phyloP scores from a whole-genome alignment of 2,888 invertebrate species.

The Philaethria dido region DNA sequence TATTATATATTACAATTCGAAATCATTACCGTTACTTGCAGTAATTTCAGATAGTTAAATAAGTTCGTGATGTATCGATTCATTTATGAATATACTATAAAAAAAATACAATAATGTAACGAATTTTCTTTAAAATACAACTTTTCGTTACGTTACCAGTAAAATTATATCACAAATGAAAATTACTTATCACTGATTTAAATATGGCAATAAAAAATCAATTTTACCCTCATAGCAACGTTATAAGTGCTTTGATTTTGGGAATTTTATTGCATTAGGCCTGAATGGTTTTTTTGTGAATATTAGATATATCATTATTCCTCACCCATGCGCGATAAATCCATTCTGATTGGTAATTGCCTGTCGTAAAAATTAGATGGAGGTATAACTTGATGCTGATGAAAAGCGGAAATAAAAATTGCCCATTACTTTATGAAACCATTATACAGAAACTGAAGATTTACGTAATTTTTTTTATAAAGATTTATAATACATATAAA shows the following conservation, averaged over 20 bases:
- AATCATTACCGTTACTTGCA: not conserved
- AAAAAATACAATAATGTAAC: not conserved
- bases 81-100: not conserved
- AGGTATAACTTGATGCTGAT: slow-evolving; percentile 60
- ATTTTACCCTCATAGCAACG: not conserved
- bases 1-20: no score
- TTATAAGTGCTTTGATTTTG: slow-evolving; percentile 11
- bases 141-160: not conserved
- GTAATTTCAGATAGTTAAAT: not conserved
- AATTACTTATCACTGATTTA: no score
- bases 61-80: no score
- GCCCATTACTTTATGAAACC: slow-evolving; percentile 52
- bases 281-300: slow-evolving; percentile 26
- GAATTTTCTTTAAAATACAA: not conserved
- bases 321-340: slow-evolving; percentile 39
- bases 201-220: slow-evolving; percentile 2
- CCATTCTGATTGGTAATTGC: slow-evolving; percentile 55
- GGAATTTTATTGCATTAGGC: slow-evolving; percentile 20
- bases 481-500: no score
- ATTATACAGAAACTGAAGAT: slow-evolving; percentile 21
- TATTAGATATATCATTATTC: slow-evolving; percentile 35
- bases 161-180: not conserved
- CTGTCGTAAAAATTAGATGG: slow-evolving; percentile 63
- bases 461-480: not conserved
- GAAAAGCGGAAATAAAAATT: slow-evolving; percentile 61